Conservation (phyloP, 2,888 invertebrate species). For the Colostygia pectinataria region DNA sequence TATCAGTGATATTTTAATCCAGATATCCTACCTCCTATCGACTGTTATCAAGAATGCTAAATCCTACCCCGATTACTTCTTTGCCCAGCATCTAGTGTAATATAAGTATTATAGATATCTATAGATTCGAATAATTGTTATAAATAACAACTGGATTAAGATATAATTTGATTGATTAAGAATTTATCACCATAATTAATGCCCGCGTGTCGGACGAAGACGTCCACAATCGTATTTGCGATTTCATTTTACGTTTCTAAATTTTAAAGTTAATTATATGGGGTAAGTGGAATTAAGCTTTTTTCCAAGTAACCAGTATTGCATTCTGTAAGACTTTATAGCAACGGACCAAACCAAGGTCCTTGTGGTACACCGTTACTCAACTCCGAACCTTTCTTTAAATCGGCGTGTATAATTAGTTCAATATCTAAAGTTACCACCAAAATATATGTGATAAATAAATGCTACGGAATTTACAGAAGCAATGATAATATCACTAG, state of each 20-base stretch:
- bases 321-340: too few relatives aligned
- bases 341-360: not conserved
- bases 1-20: conserved; percentile 7
- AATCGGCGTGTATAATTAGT: not conserved
- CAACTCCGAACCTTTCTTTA: not conserved
- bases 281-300: too few relatives aligned
- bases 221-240: too few relatives aligned
- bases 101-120: not conserved
- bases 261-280: too few relatives aligned
- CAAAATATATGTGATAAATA: too few relatives aligned
- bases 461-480: conserved; percentile 34
- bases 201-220: not conserved
- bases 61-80: not conserved
- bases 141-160: conserved; percentile 18
- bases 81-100: not conserved
- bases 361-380: conserved; percentile 12
- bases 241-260: too few relatives aligned
- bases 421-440: too few relatives aligned
- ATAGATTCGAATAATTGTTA: conserved; percentile 3
- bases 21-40: not conserved
- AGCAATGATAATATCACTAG: conserved; percentile 53
- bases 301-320: too few relatives aligned
- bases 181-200: conserved; percentile 2
- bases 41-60: not conserved
- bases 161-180: conserved; percentile 16